Evolutionary conservation across 2,797 vertebrate species (phyloP).

Genomic region (Margarornis squamiger): DNA sequence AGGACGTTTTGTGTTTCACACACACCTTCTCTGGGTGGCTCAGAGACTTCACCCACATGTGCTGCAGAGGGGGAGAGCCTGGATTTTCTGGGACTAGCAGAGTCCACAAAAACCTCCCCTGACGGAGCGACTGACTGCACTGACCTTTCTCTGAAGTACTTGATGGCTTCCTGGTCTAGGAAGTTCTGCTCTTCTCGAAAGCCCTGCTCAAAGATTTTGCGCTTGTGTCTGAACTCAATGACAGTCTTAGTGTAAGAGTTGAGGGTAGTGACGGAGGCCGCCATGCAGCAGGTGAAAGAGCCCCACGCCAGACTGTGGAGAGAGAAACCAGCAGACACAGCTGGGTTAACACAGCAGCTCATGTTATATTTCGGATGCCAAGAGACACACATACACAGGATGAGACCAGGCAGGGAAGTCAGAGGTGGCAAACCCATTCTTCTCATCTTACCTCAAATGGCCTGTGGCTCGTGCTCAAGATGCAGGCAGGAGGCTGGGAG

Average conservation of each 20-base stretch:
- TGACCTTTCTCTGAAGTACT: slow-evolving; percentile 90
- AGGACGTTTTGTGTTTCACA: not conserved
- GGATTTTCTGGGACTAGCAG: slow-evolving; percentile 72
- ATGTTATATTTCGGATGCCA: not conserved
- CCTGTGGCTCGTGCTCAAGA: not conserved
- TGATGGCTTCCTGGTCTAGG: slow-evolving; percentile 90
- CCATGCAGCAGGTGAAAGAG: slow-evolving; percentile 97
- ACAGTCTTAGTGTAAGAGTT: slow-evolving; percentile 98
- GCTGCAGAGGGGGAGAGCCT: slow-evolving; percentile 60
- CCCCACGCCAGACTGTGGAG: slow-evolving; percentile 91
- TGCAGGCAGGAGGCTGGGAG: not conserved
- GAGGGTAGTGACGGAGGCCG: slow-evolving; percentile 94
- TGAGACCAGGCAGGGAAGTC: not conserved
- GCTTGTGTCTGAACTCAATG: slow-evolving; percentile 94
- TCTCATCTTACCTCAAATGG: not conserved
- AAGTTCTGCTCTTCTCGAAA: slow-evolving; percentile 91
- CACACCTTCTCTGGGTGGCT: slow-evolving; percentile 78
- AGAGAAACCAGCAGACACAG: slow-evolving; percentile 57
- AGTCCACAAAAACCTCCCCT: slow-evolving; percentile 74
- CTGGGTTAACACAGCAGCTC: slow-evolving; percentile 47
- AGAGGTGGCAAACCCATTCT: not conserved
- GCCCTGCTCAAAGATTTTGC: slow-evolving; percentile 92
- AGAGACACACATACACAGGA: slow-evolving; percentile 4
- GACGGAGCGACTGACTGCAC: slow-evolving; percentile 80
- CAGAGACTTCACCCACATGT: slow-evolving; percentile 76